These are phyloP conservation scores for Notolepis coatsorum DNA, from an alignment of 2,797 vertebrate genomes.

Conservation along the genomic window DNA sequence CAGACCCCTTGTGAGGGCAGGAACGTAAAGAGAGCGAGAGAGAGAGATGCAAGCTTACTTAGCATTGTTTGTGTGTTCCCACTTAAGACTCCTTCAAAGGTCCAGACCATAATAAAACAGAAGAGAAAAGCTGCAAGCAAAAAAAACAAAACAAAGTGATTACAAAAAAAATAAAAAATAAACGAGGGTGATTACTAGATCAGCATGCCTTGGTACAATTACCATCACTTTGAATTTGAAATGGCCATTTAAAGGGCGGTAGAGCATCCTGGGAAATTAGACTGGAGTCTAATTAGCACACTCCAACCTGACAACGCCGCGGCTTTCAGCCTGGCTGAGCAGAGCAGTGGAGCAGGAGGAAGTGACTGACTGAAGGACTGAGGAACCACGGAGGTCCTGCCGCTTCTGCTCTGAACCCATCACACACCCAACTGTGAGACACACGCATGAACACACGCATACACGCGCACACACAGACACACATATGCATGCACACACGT, in stretches of 20 bases:
- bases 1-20: slow-evolving; percentile 35
- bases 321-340: slow-evolving; percentile 93
- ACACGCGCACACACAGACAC: slow-evolving; percentile 14
- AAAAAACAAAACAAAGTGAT: slow-evolving; percentile 72
- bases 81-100: slow-evolving; percentile 76
- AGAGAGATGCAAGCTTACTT: slow-evolving; percentile 30
- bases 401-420: slow-evolving; percentile 60
- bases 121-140: slow-evolving; percentile 44
- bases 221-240: slow-evolving; percentile 98
- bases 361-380: slow-evolving; percentile 88
- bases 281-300: slow-evolving; percentile 95
- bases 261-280: slow-evolving; percentile 97
- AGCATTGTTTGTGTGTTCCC: slow-evolving; percentile 74
- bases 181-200: slow-evolving; percentile 92
- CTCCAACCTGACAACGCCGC: slow-evolving; percentile 93
- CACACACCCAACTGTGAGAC: slow-evolving; percentile 66
- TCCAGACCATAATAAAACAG: slow-evolving; percentile 77
- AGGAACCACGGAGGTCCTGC: slow-evolving; percentile 78
- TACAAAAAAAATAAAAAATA: slow-evolving; percentile 77
- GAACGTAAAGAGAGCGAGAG: slow-evolving; percentile 35
- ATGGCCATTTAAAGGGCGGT: slow-evolving; percentile 96
- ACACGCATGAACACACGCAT: slow-evolving; percentile 29
- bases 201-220: slow-evolving; percentile 93
- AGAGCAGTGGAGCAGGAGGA: slow-evolving; percentile 91
- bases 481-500: neutral